Percentiles rank a stretch among this genome's conserved stretches.
Conservation (phyloP, 1,140 invertebrate genomes). For the Callitettix versicolor region DNA sequence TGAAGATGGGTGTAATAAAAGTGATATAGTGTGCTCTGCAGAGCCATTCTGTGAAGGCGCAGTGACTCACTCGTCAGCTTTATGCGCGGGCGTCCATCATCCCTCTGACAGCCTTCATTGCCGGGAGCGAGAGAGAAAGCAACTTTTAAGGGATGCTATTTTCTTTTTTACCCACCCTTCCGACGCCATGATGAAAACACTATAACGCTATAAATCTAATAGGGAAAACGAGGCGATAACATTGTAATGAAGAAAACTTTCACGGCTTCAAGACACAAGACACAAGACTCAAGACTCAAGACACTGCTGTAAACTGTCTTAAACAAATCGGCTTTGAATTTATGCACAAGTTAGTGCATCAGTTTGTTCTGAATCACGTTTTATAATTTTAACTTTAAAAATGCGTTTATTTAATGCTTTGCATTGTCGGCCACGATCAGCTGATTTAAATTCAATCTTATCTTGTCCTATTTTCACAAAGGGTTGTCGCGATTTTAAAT, state of each 20-base stretch:
- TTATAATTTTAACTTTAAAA: no score
- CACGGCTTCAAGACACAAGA: no score
- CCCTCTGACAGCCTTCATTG: conserved; percentile 51
- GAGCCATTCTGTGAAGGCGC: conserved; percentile 57
- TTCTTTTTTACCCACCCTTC: neutral
- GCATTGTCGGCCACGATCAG: no score
- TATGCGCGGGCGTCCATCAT: conserved; percentile 55
- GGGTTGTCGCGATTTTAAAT: no score
- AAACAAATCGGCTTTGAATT: no score
- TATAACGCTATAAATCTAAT: conserved; percentile 21
- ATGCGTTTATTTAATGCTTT: no score
- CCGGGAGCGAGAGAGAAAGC: conserved; percentile 20
- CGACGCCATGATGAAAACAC: conserved; percentile 20
- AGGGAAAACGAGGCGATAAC: neutral
- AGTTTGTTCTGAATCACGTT: no score
- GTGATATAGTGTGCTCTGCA: conserved; percentile 63
- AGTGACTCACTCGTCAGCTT: conserved; percentile 46
- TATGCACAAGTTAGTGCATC: no score
- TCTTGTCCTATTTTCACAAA: no score
- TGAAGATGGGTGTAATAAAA: conserved; percentile 68
- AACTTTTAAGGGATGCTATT: conserved; percentile 2
- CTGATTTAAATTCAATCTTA: no score
- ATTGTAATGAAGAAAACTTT: conserved; percentile 14
- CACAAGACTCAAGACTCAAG: no score
- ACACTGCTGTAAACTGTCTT: no score